A percentile compares a stretch with the other conserved stretches of the same genome.
phyloP scores from a whole-genome alignment of 2,888 invertebrate genomes.

The Anorthoa munda region DNA sequence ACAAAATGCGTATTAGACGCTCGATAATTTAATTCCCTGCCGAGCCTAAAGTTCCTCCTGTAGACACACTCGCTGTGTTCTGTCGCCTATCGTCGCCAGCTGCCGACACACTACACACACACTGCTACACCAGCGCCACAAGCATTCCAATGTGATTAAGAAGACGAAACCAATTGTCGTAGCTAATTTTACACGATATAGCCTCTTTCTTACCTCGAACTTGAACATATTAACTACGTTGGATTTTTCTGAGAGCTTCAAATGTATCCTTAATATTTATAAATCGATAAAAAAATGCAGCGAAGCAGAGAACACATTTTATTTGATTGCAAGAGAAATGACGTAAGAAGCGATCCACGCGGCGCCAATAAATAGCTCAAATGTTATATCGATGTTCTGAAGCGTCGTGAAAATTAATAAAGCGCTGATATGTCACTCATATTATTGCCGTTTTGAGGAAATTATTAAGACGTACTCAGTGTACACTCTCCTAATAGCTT shows the following conservation, averaged over 20 bases:
- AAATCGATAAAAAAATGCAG: conserved; percentile 67
- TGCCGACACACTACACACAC: conserved; percentile 67
- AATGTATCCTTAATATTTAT: conserved; percentile 65
- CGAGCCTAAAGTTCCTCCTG: conserved; percentile 88
- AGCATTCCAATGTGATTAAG: conserved; percentile 72
- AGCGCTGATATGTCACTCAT: conserved; percentile 69
- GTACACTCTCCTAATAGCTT: conserved; percentile 69
- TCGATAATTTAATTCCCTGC: conserved; percentile 85
- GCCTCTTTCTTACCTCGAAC: conserved; percentile 74
- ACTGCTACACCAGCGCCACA: conserved; percentile 72
- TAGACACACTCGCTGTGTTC: conserved; percentile 79
- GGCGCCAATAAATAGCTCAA: conserved; percentile 46
- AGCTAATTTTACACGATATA: conserved; percentile 70
- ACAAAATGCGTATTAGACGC: conserved; percentile 73
- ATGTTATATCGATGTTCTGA: conserved; percentile 46
- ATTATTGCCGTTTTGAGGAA: conserved; percentile 54
- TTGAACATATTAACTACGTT: conserved; percentile 65
- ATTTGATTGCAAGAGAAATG: conserved; percentile 73
- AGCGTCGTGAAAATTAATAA: conserved; percentile 57
- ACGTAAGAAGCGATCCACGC: conserved; percentile 64
- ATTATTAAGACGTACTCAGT: conserved; percentile 69
- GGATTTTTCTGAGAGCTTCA: conserved; percentile 61
- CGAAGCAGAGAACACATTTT: conserved; percentile 72
- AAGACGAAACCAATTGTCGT: conserved; percentile 72
- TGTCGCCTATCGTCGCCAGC: conserved; percentile 49